Evolutionary conservation across 2,113 vertebrate genomes (phyloP).

Genomic region (Burhinus bistriatus): DNA sequence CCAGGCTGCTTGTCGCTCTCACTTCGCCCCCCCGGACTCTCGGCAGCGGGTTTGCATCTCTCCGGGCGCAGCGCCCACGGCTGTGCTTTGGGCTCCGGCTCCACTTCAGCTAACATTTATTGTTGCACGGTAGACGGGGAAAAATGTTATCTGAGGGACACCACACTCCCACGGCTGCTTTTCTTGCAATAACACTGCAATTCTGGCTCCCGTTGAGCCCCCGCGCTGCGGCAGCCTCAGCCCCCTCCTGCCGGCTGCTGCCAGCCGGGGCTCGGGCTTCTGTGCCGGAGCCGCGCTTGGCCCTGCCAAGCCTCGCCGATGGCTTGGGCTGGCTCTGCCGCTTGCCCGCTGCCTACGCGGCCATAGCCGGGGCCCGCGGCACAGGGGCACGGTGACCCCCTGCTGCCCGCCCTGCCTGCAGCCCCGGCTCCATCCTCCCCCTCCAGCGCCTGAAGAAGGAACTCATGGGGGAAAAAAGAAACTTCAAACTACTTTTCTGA

Average conservation of each 20-base stretch:
- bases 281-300: neutral
- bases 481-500: neutral
- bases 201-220: neutral
- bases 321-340: neutral
- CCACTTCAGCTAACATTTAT: neutral
- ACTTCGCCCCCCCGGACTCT: fast-evolving
- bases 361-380: neutral
- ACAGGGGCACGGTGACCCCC: neutral
- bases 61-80: neutral
- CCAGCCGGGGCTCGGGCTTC: neutral
- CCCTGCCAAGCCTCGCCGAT: fast-evolving
- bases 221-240: neutral
- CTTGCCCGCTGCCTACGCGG: fast-evolving
- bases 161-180: neutral
- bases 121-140: neutral
- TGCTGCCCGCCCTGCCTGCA: neutral
- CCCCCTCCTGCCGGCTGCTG: neutral
- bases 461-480: fast-evolving
- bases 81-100: neutral
- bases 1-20: neutral
- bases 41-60: neutral
- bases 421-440: neutral
- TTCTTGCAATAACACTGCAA: neutral
- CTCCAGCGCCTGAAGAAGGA: neutral
- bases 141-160: neutral